Evolutionary conservation across 1,140 invertebrate species (phyloP), one percentile per base, ranked within the genome.

Genomic region (Drosophila busckii): DNA sequence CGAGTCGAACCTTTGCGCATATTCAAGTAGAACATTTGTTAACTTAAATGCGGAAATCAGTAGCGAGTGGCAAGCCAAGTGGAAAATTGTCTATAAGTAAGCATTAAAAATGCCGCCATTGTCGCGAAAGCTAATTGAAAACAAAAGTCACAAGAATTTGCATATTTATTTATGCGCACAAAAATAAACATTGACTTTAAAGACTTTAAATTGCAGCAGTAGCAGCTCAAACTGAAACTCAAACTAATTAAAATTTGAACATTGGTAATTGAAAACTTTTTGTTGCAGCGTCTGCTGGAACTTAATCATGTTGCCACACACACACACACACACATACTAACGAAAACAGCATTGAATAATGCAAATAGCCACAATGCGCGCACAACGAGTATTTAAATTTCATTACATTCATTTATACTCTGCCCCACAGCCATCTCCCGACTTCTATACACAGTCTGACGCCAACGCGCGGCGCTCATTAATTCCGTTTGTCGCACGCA

Each of bases 161-260:
- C 75, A 80, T 80, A 80, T 80, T 73, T 78, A 80, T 80, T 76
- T 78, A 78, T 80, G 54, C 71, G 71, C 60, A 19, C 6, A 46
- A 46, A 35, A 8, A 17, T 52, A 35, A 41, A 32, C 16, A 7
- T 5, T 9, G 8, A 20, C 20, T 25, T 20, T 7, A 28, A 9
- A 2, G 25, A 16, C 8, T 26, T 6, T 2, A 29, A 13, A 46
- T 12, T 31, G 6, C 12, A 10, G 10, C 32, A 15, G n/a, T 5
- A 4, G 9, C 12, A 29, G 4, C 42, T 45, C n/a, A n/a, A n/a
- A n/a, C n/a, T n/a, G n/a, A n/a, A n/a, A n/a, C n/a, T n/a, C n/a
- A n/a, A n/a, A 75, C 78, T 82, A 82, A 82, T 82, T 82, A 82
- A 71, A 82, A 82, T 82, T 75, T 82, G 13, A 70, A 75, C 65